Evolutionary conservation across 2,888 invertebrate species (phyloP).

Genomic region (Cynaeus angustus): DNA sequence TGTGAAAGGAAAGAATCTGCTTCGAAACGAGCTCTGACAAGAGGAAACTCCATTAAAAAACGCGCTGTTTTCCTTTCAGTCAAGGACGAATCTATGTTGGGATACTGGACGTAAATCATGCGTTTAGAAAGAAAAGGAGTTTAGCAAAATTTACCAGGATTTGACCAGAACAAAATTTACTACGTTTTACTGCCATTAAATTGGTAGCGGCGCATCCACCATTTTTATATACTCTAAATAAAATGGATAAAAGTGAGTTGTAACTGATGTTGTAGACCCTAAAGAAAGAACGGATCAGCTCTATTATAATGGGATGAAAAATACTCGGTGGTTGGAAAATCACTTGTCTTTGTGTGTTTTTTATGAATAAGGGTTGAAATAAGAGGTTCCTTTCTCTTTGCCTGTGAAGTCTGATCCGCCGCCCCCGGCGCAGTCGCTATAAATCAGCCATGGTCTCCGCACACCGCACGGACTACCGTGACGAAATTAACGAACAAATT

Average conservation of each 20-base stretch:
- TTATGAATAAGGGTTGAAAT: too few species aligned
- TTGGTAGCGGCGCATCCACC: too few species aligned
- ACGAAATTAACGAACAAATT: slow-evolving; percentile 62
- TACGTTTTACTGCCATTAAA: too few species aligned
- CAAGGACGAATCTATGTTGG: slow-evolving; percentile 13
- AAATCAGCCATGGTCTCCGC: slow-evolving; percentile 49
- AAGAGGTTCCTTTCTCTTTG: background rate
- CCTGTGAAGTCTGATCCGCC: background rate
- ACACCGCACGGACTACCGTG: slow-evolving; percentile 52
- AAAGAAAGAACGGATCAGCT: too few species aligned
- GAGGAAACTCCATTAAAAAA: slow-evolving; percentile 25
- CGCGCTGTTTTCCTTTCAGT: slow-evolving; percentile 21
- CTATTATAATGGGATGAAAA: background rate
- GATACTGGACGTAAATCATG: slow-evolving; percentile 20
- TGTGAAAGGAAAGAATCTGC: slow-evolving; percentile 15
- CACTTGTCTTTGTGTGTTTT: too few species aligned
- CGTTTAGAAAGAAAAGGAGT: background rate
- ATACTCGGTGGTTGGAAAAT: too few species aligned
- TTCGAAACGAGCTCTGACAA: slow-evolving; percentile 13
- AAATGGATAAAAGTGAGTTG: too few species aligned
- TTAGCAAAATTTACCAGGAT: background rate
- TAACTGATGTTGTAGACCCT: too few species aligned
- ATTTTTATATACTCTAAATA: too few species aligned
- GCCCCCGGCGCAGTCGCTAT: slow-evolving; percentile 10
- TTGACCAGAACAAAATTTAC: too few species aligned